Evolutionary conservation across 2,888 invertebrate species (phyloP), one percentile per base, ranked within the genome.

Genomic region (Cheilosia scutellata): DNA sequence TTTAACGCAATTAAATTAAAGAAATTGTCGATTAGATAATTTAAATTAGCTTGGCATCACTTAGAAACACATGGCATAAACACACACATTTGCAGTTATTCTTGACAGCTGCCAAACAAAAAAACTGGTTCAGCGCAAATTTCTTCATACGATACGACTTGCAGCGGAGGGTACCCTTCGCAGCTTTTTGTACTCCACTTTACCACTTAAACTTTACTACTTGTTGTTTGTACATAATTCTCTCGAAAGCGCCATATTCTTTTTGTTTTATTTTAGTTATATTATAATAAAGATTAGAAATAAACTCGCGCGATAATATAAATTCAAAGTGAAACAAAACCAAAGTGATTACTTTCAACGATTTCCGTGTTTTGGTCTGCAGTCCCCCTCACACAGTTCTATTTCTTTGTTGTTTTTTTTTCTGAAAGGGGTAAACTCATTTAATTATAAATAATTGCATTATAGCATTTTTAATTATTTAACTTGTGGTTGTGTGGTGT

Each of bases 41-140:
- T 0, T 37, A 11, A 37, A 37, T 4, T 11, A 4, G 1, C 11
- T 33, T 63, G 62, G 62, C 62, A 63, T 5, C 47, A 63, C 62
- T 31, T 20, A 47, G 1, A 3, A 5, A 2, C 7, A 42, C n/a
- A 13, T 42, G 25, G 11, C 16, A 31, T 16, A 20, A 44, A 9
- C 11, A 47, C 31, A 20, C 31, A 47, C 4, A n/a, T 29, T 4
- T 7, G 42, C 7, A 16, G 4, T 44, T 29, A 3, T 0, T 11
- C 42, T 44, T 62, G 62, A 62, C 44, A 44, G 27, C 25, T 47
- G 44, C 1, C n/a, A 27, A 47, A 16, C 44, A n/a, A 5, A 42
- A n/a, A 5, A n/a, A 44, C n/a, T 6, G 37, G 9, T 0, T 44
- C n/a, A 5, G 13, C n/a, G 5, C 6, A 16, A 37, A 11, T 4